These are phyloP conservation scores for Boulengeromyrus knoepffleri DNA, from an alignment of 2,113 vertebrate genomes.

Conservation along the genomic window DNA sequence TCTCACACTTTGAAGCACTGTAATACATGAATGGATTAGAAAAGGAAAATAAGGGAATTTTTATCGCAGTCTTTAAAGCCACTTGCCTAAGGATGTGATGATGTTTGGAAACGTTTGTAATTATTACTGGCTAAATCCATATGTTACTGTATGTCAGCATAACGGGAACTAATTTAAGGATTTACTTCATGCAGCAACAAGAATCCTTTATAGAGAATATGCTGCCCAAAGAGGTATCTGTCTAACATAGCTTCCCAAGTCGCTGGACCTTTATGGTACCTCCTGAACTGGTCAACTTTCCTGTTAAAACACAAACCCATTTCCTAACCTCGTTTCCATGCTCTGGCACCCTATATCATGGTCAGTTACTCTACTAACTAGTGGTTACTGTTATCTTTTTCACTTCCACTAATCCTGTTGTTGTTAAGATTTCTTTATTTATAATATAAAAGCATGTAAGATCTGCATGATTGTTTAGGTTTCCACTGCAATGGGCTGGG, in stretches of 20 bases:
- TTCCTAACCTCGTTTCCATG: not conserved
- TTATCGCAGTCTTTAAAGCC: slow-evolving; percentile 20
- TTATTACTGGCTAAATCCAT: not conserved
- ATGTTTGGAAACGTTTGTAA: not conserved
- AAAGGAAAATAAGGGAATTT: not conserved
- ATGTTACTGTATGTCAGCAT: not conserved
- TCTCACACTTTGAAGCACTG: not conserved
- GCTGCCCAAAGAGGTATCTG: not conserved
- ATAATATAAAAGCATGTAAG: not conserved
- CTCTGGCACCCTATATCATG: not conserved
- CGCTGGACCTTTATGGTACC: not conserved
- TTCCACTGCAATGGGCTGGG: not conserved
- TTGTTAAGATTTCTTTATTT: not conserved
- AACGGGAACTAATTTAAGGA: not conserved
- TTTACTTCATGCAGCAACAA: not conserved
- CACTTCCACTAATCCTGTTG: not conserved
- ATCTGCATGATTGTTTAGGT: not conserved
- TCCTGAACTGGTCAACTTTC: not conserved
- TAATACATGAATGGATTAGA: not conserved
- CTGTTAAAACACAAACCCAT: not conserved
- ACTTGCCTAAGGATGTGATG: slow-evolving; percentile 31
- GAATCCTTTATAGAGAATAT: not conserved
- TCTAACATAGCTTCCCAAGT: not conserved
- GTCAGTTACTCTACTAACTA: not conserved
- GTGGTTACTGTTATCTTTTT: not conserved